Percentiles rank a stretch among this genome's conserved stretches.
Conservation (phyloP, 2,113 vertebrate species). For the Xiphophorus maculatus region DNA sequence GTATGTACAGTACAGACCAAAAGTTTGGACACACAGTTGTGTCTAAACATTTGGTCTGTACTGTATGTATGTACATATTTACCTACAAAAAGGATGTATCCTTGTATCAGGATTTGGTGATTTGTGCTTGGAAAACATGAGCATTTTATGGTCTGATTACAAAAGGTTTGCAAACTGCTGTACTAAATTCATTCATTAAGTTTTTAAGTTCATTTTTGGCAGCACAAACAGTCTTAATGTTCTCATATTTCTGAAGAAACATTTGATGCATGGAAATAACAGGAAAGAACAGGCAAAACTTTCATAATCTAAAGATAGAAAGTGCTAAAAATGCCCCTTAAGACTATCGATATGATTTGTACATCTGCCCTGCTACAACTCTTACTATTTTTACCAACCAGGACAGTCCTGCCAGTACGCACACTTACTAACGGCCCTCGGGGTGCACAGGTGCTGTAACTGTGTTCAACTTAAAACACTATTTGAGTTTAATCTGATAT, state of each 20-base stretch:
- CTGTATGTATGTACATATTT: too few species aligned
- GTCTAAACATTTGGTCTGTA: too few species aligned
- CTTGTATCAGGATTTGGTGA: background rate
- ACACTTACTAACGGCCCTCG: background rate
- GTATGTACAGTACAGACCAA: too few species aligned
- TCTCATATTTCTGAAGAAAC: background rate
- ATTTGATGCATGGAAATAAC: background rate
- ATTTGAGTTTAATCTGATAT: conserved; percentile 25
- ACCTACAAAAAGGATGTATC: too few species aligned
- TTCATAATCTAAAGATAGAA: too few species aligned
- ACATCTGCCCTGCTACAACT: background rate
- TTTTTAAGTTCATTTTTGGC: background rate
- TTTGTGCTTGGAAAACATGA: background rate
- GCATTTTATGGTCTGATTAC: background rate
- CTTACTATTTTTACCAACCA: background rate
- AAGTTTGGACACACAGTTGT: too few species aligned
- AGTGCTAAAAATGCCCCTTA: too few species aligned
- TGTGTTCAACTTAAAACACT: background rate
- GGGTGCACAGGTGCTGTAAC: background rate
- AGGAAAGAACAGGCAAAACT: background rate
- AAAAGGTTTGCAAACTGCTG: background rate
- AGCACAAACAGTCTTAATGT: background rate
- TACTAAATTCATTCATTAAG: background rate
- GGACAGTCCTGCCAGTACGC: background rate
- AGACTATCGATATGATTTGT: background rate